These are phyloP conservation scores for Saguinus imperator DNA, from an alignment of 2,113 vertebrate species.

Conservation along the genomic window DNA sequence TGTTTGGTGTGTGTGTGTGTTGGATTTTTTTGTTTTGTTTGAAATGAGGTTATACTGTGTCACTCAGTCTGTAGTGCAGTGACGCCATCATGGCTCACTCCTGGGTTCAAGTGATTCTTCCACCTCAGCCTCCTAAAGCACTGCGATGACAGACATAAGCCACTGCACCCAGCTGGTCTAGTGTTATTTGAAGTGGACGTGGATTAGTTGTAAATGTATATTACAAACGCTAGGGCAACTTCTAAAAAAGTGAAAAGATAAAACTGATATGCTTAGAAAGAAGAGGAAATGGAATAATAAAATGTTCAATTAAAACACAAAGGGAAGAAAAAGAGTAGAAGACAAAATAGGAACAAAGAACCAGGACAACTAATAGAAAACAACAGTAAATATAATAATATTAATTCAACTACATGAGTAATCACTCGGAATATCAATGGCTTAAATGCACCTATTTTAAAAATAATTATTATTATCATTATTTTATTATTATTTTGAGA, in stretches of 20 bases:
- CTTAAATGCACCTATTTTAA: background rate
- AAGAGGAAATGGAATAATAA: background rate
- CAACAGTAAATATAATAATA: background rate
- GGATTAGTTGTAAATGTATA: background rate
- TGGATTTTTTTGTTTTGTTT: too few relatives aligned
- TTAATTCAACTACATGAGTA: background rate
- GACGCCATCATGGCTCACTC: too few relatives aligned
- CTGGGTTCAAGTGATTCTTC: too few relatives aligned
- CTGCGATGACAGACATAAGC: too few relatives aligned
- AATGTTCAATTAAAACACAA: background rate
- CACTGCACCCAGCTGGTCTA: background rate
- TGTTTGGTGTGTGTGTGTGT: background rate
- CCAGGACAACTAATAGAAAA: background rate
- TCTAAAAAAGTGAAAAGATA: background rate
- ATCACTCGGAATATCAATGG: background rate
- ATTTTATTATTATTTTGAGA: too few relatives aligned
- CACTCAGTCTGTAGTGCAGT: too few relatives aligned
- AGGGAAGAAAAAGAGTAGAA: background rate
- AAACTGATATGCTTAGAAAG: background rate
- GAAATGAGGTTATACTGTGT: too few relatives aligned
- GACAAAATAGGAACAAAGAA: background rate
- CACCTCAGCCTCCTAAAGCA: too few relatives aligned
- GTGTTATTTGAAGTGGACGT: background rate
- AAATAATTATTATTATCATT: too few relatives aligned
- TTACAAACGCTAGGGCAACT: background rate